These are phyloP conservation scores for Brachionus plicatilis DNA, from an alignment of 1,140 invertebrate genomes.

Conservation along the genomic window DNA sequence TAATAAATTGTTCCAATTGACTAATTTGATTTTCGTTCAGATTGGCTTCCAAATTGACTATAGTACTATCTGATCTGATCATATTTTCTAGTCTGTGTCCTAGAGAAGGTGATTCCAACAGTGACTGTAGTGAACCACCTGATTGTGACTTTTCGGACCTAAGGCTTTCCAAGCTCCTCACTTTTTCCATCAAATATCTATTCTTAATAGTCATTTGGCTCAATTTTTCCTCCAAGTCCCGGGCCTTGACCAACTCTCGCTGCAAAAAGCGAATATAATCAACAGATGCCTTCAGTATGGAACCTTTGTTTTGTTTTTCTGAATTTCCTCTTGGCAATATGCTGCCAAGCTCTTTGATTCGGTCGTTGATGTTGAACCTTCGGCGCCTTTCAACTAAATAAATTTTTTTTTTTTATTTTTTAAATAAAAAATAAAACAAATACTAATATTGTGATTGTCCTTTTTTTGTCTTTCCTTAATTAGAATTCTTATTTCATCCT, in stretches of 20 bases:
- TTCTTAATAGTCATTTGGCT: slow-evolving; percentile 58
- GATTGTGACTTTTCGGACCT: background rate
- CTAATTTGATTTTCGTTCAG: background rate
- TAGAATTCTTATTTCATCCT: slow-evolving; percentile 50
- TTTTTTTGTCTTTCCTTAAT: slow-evolving; percentile 92
- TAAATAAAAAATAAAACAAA: background rate
- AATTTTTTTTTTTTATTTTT: background rate
- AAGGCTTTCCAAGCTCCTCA: background rate
- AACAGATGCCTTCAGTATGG: slow-evolving; percentile 90
- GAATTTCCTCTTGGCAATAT: slow-evolving; percentile 79
- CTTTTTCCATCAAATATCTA: slow-evolving; percentile 7
- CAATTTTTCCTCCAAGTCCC: slow-evolving; percentile 69
- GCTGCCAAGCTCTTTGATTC: slow-evolving; percentile 91
- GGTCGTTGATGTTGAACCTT: slow-evolving; percentile 94
- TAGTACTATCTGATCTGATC: background rate
- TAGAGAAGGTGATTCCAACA: background rate
- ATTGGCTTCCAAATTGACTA: background rate
- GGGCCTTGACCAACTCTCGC: slow-evolving; percentile 73
- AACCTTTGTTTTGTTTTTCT: slow-evolving; percentile 65
- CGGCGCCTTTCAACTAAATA: slow-evolving; percentile 76
- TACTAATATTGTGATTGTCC: slow-evolving; percentile 98
- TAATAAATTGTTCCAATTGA: slow-evolving; percentile 14
- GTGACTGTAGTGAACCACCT: background rate
- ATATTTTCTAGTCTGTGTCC: background rate
- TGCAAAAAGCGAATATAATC: slow-evolving; percentile 88